A percentile compares a stretch with the other conserved stretches of the same genome.
Conservation (phyloP, 2,888 invertebrate genomes). For the Eupsilia transversa region DNA sequence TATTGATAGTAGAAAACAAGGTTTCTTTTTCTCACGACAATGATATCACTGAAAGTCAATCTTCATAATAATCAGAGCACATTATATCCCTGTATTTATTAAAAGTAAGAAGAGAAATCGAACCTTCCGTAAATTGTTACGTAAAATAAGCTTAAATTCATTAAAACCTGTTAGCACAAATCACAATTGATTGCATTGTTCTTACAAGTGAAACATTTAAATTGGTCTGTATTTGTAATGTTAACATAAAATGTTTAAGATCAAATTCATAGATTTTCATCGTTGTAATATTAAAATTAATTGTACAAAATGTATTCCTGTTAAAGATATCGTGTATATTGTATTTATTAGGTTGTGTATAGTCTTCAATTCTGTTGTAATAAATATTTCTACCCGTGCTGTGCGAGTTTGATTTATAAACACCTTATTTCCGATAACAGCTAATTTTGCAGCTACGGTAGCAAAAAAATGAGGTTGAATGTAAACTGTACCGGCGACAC, state of each 20-base stretch:
- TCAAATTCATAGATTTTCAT: conserved; percentile 63
- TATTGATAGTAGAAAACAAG: neutral
- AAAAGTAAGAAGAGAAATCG: conserved; percentile 1
- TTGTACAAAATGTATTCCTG: conserved; percentile 75
- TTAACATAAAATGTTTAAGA: conserved; percentile 62
- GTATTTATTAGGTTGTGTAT: conserved; percentile 76
- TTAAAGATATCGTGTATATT: conserved; percentile 72
- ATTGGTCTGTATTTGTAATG: conserved; percentile 59
- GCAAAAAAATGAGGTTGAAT: conserved; percentile 10
- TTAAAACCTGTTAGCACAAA: conserved; percentile 28
- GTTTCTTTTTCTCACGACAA: neutral
- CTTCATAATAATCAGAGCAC: neutral
- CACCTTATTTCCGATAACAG: neutral
- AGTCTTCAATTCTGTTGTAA: conserved; percentile 83
- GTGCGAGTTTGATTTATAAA: conserved; percentile 63
- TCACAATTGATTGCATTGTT: conserved; percentile 58
- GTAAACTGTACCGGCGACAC: neutral
- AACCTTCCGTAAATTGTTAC: conserved; percentile 16
- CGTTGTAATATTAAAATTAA: conserved; percentile 61
- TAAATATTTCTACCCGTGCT: conserved; percentile 81
- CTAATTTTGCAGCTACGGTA: conserved; percentile 7
- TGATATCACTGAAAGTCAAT: conserved; percentile 6
- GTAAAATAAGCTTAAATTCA: conserved; percentile 48
- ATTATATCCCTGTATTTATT: conserved; percentile 9
- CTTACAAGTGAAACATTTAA: conserved; percentile 49